These are phyloP conservation scores for Cercopithecus mona DNA, from an alignment of 2,113 vertebrate genomes.

Conservation along the genomic window DNA sequence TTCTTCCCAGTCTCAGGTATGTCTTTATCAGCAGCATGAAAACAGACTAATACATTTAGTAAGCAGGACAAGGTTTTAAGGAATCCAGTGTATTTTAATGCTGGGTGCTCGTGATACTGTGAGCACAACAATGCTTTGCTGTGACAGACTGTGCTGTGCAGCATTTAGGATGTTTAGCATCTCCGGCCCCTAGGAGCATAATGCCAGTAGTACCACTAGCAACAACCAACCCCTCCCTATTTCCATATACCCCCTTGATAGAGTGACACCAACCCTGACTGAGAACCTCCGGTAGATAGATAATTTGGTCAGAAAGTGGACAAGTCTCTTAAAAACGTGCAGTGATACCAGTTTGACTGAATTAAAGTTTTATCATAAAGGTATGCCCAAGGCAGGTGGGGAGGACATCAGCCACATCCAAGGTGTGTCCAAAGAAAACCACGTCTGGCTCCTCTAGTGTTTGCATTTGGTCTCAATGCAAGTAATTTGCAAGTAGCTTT, in stretches of 20 bases:
- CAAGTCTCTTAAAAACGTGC: neutral
- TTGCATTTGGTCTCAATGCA: neutral
- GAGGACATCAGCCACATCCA: rapidly evolving
- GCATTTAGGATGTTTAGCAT: neutral
- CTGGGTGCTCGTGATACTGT: neutral
- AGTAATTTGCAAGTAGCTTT: neutral
- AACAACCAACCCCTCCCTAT: neutral
- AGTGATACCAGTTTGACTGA: neutral
- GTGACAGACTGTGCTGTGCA: neutral
- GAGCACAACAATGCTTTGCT: neutral
- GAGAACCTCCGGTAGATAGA: neutral
- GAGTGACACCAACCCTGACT: neutral
- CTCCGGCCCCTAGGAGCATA: neutral
- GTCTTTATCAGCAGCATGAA: too few relatives aligned
- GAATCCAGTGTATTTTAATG: neutral
- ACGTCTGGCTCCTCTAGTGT: neutral
- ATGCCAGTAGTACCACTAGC: neutral
- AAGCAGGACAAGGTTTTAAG: neutral
- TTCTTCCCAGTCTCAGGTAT: too few relatives aligned
- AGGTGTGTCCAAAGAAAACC: neutral
- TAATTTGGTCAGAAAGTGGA: neutral
- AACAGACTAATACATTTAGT: too few relatives aligned
- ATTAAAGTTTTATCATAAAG: neutral
- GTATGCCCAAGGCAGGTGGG: neutral
- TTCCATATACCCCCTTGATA: neutral